phyloP scores from a whole-genome alignment of 2,888 invertebrate species.

The Synanthedon andrenaeformis region DNA sequence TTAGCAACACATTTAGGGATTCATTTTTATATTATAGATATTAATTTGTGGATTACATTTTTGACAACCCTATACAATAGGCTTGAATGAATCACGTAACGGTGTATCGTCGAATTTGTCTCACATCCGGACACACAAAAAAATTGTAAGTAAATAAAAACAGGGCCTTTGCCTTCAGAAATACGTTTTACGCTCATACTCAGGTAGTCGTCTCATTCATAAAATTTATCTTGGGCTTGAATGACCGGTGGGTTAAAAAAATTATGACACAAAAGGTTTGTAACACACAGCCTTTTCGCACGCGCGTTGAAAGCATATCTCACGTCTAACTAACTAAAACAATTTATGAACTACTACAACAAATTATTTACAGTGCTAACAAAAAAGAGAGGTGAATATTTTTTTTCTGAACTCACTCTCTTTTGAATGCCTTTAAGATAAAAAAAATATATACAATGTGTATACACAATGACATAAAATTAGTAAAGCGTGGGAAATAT shows the following conservation, averaged over 20 bases:
- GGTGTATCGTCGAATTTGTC: slow-evolving; percentile 45
- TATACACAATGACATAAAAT: too few relatives aligned
- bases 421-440: too few relatives aligned
- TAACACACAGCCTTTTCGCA: slow-evolving; percentile 1
- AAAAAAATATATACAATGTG: too few relatives aligned
- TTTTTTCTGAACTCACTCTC: too few relatives aligned
- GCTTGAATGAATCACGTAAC: slow-evolving; percentile 31
- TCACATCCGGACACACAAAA: slow-evolving; percentile 45
- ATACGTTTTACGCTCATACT: slow-evolving; percentile 11
- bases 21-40: too few relatives aligned
- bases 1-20: too few relatives aligned
- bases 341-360: too few relatives aligned
- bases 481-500: too few relatives aligned
- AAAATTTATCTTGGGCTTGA: slow-evolving; percentile 26
- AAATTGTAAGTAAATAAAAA: slow-evolving; percentile 28
- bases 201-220: slow-evolving; percentile 56
- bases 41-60: neutral
- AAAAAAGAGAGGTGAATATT: too few relatives aligned
- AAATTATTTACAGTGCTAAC: too few relatives aligned
- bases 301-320: slow-evolving; percentile 5
- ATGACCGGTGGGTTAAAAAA: slow-evolving; percentile 34
- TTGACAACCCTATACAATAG: neutral
- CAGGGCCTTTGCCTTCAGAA: slow-evolving; percentile 19
- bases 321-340: too few relatives aligned
- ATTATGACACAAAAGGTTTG: slow-evolving; percentile 4